Conservation (phyloP, 2,797 vertebrate species). For the Babyrousa celebensis region DNA sequence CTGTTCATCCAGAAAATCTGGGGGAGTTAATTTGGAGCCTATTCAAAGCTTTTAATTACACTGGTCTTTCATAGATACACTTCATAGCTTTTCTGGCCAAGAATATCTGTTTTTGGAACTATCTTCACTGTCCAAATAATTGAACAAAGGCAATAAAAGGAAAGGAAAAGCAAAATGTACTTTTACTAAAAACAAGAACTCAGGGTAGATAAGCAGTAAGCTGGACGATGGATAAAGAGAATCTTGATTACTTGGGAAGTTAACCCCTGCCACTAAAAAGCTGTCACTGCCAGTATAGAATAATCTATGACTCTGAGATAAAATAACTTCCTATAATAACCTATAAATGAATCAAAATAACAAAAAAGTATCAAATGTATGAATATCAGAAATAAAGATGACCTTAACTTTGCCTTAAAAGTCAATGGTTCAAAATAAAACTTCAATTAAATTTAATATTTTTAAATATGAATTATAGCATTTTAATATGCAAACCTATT, state of each 20-base stretch:
- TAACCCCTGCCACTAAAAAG: background rate
- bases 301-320: background rate
- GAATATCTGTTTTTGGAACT: conserved; percentile 63
- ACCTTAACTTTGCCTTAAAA: conserved; percentile 34
- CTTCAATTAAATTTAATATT: conserved; percentile 19
- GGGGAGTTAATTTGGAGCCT: conserved; percentile 82
- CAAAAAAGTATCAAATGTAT: background rate
- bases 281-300: background rate
- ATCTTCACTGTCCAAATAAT: conserved; percentile 59
- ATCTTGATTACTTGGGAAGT: background rate
- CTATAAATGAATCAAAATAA: conserved; percentile 29
- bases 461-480: background rate
- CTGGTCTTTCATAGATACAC: conserved; percentile 67
- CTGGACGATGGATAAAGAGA: background rate
- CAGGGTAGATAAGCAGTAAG: background rate
- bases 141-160: background rate
- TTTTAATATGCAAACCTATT: conserved; percentile 48
- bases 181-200: conserved; percentile 49
- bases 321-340: background rate
- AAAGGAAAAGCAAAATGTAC: background rate
- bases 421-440: conserved; percentile 7
- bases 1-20: conserved; percentile 82
- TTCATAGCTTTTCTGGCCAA: conserved; percentile 63
- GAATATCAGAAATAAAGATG: conserved; percentile 28
- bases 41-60: conserved; percentile 88